A percentile compares a stretch with the other conserved stretches of the same genome.
Evolutionary conservation across 2,113 vertebrate species (phyloP).

Genomic region (Abramis brama): DNA sequence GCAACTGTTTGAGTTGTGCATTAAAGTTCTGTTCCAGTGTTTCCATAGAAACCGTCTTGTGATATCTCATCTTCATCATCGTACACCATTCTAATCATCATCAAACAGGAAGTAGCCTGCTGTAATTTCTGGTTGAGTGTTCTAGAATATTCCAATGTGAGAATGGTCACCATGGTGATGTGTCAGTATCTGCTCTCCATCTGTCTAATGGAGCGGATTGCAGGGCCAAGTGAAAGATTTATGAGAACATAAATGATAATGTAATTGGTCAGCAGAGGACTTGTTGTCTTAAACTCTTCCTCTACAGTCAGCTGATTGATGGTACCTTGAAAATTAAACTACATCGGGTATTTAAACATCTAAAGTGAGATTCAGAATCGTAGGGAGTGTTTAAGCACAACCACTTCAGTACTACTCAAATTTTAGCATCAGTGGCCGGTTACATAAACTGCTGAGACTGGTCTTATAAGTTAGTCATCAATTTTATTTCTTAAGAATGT

Average conservation of each 20-base stretch:
- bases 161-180: constrained; percentile 45
- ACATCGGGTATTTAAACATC: background rate
- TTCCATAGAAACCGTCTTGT: constrained; percentile 25
- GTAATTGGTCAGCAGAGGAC: background rate
- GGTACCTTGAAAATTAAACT: background rate
- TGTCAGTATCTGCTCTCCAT: constrained; percentile 30
- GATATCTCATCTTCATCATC: constrained; percentile 57
- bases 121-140: constrained; percentile 13
- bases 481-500: too few relatives aligned
- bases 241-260: constrained; percentile 2
- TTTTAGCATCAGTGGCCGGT: background rate
- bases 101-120: background rate
- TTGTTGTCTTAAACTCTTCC: background rate
- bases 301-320: background rate
- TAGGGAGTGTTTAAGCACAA: background rate
- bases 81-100: constrained; percentile 29
- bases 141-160: constrained; percentile 27
- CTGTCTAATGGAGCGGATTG: constrained; percentile 34
- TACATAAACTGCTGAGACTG: too few relatives aligned
- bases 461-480: too few relatives aligned
- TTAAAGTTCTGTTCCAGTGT: constrained; percentile 68
- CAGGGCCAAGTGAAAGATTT: constrained; percentile 12
- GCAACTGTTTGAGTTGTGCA: constrained; percentile 64
- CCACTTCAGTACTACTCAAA: background rate
- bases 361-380: background rate